A percentile compares a stretch with the other conserved stretches of the same genome.
phyloP scores from a whole-genome alignment of 2,113 vertebrate genomes.

The Antigone vipio region DNA sequence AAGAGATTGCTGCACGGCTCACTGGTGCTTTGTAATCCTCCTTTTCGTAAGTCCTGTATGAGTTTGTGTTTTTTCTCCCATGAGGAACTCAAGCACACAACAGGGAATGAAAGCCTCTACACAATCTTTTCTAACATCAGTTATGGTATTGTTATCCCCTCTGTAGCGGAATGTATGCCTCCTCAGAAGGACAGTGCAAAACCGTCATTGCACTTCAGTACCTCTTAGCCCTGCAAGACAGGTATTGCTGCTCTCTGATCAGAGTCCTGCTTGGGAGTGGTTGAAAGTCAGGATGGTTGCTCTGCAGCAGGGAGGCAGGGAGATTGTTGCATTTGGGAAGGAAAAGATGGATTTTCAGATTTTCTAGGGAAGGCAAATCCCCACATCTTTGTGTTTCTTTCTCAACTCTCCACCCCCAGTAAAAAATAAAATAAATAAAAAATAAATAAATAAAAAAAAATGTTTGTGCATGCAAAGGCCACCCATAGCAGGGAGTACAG shows the following conservation, averaged over 20 bases:
- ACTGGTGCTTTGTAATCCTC: neutral
- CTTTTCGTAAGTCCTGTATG: neutral
- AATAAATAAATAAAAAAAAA: too few species aligned
- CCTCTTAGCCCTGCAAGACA: neutral
- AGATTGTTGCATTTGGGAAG: neutral
- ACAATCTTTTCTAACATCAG: neutral
- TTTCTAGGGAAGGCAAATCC: neutral
- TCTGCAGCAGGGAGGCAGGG: neutral
- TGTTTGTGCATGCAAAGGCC: neutral
- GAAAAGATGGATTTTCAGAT: neutral
- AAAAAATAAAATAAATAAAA: neutral
- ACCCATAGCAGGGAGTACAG: neutral
- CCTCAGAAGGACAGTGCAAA: neutral
- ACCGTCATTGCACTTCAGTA: neutral
- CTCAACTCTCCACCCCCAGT: neutral
- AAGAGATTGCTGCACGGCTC: neutral
- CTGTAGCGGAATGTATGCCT: neutral
- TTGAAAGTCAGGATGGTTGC: neutral
- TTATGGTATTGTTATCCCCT: neutral
- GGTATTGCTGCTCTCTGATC: neutral
- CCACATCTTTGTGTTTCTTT: neutral
- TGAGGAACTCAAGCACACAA: neutral
- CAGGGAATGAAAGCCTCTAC: neutral
- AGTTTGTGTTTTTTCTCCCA: neutral
- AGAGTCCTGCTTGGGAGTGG: neutral